Conservation (phyloP, 2,888 invertebrate species). For the Rhamphomyia laevipes region DNA sequence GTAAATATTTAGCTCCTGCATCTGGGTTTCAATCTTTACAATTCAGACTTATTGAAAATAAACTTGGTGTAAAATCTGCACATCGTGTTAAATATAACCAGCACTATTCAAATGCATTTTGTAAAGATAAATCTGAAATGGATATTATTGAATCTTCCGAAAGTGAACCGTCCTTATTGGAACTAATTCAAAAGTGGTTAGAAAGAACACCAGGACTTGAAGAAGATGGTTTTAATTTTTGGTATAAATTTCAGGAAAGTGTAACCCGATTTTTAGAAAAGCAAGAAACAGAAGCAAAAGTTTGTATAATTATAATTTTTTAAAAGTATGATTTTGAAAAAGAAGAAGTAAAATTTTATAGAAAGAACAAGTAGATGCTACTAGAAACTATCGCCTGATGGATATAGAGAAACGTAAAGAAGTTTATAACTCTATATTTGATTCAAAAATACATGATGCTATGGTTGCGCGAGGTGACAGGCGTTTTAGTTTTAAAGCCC, state of each 20-base stretch:
- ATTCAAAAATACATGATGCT: slow-evolving; percentile 70
- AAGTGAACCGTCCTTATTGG: slow-evolving; percentile 70
- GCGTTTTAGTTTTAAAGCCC: slow-evolving; percentile 75
- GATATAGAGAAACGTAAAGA: slow-evolving; percentile 70
- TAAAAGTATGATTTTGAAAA: background rate
- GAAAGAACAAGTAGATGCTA: slow-evolving; percentile 48
- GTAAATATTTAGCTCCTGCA: slow-evolving; percentile 83
- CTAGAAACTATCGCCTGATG: slow-evolving; percentile 52
- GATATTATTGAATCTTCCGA: slow-evolving; percentile 56
- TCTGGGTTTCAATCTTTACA: slow-evolving; percentile 97
- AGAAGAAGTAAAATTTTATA: slow-evolving; percentile 26
- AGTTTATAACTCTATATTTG: slow-evolving; percentile 83
- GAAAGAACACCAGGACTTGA: slow-evolving; percentile 90
- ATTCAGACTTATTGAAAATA: slow-evolving; percentile 92
- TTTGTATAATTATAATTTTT: slow-evolving; percentile 8
- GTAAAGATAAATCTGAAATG: slow-evolving; percentile 53
- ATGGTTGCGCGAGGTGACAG: slow-evolving; percentile 63
- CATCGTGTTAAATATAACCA: slow-evolving; percentile 89
- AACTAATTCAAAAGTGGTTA: slow-evolving; percentile 83
- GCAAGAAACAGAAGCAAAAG: slow-evolving; percentile 49
- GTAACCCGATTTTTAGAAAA: slow-evolving; percentile 60
- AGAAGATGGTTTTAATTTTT: slow-evolving; percentile 78
- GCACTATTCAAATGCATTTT: slow-evolving; percentile 78
- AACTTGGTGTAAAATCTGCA: slow-evolving; percentile 68
- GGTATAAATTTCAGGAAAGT: slow-evolving; percentile 74